Evolutionary conservation across 2,797 vertebrate genomes (phyloP).

Genomic region (Adrianichthys oophorus): DNA sequence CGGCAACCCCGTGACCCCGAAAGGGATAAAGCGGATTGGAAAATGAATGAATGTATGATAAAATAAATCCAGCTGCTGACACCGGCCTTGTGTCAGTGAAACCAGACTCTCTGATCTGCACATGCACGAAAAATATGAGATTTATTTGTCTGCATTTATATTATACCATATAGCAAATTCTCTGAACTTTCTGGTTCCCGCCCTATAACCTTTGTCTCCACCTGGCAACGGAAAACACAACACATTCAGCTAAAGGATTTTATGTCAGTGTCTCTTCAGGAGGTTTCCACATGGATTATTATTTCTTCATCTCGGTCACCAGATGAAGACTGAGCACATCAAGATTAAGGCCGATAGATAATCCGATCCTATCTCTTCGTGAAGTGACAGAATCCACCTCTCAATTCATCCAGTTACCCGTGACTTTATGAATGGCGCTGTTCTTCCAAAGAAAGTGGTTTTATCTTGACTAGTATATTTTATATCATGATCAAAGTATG

Average conservation of each 20-base stretch:
- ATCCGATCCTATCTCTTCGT: slow-evolving; percentile 60
- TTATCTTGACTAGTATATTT: too few relatives aligned
- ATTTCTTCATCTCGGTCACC: slow-evolving; percentile 46
- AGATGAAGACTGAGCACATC: slow-evolving; percentile 60
- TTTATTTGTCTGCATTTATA: too few relatives aligned
- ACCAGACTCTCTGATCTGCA: slow-evolving; percentile 23
- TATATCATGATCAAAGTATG: too few relatives aligned
- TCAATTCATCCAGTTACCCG: slow-evolving; percentile 33
- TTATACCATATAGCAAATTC: background rate
- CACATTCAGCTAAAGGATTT: background rate
- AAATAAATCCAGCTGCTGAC: slow-evolving; percentile 61
- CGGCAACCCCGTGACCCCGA: too few relatives aligned
- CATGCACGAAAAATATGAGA: slow-evolving; percentile 9
- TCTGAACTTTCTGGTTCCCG: background rate
- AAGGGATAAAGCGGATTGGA: too few relatives aligned
- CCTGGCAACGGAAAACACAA: slow-evolving; percentile 3
- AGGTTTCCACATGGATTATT: slow-evolving; percentile 58
- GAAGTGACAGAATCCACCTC: slow-evolving; percentile 36
- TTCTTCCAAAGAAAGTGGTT: too few relatives aligned
- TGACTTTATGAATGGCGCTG: slow-evolving; percentile 1
- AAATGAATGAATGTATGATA: too few relatives aligned
- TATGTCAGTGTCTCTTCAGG: slow-evolving; percentile 22
- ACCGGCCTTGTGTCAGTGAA: slow-evolving; percentile 63
- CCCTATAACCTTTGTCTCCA: background rate
- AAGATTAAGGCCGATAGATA: slow-evolving; percentile 80